Evolutionary conservation across 1,140 invertebrate genomes (phyloP), one percentile per base, ranked within the genome.

Genomic region (Charaxes varanes): DNA sequence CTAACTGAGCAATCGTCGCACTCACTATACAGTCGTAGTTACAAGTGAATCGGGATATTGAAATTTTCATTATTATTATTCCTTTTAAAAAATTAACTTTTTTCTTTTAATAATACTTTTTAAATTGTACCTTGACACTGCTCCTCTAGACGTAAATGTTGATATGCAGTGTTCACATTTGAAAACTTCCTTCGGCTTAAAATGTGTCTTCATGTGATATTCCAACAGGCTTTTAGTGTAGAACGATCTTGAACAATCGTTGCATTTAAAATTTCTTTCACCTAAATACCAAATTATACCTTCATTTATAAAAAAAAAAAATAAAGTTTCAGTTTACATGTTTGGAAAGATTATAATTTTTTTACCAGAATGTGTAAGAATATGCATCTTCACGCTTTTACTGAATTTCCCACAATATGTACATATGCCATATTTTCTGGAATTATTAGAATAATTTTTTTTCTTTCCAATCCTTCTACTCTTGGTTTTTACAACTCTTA

Each of bases 261-360:
- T 12, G 11, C 28, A 31, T 31, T 31, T 31, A 16, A 31, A 31
- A 17, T 31, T 31, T 13, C 11, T 31, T 10, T 31, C 28, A 10
- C 8, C 28, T 31, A 10, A n/a, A 31, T n/a, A n/a, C n/a, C n/a
- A n/a, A n/a, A n/a, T n/a, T n/a, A n/a, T n/a, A n/a, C n/a, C n/a
- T n/a, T n/a, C n/a, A n/a, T n/a, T n/a, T n/a, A n/a, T n/a, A n/a
- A n/a, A n/a, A n/a, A n/a, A n/a, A n/a, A n/a, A n/a, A n/a, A n/a
- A n/a, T n/a, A n/a, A n/a, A n/a, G n/a, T n/a, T n/a, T n/a, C n/a
- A n/a, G n/a, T n/a, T n/a, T n/a, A n/a, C n/a, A n/a, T n/a, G n/a
- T n/a, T n/a, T n/a, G n/a, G n/a, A n/a, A n/a, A n/a, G n/a, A 19
- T 19, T 3, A 19, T 23, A 23, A 4, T 16, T 2, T 14, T 7